Percentiles rank a stretch among this genome's conserved stretches.
These are phyloP conservation scores for Zaprionus capensis DNA, from an alignment of 1,140 invertebrate genomes.

Conservation along the genomic window DNA sequence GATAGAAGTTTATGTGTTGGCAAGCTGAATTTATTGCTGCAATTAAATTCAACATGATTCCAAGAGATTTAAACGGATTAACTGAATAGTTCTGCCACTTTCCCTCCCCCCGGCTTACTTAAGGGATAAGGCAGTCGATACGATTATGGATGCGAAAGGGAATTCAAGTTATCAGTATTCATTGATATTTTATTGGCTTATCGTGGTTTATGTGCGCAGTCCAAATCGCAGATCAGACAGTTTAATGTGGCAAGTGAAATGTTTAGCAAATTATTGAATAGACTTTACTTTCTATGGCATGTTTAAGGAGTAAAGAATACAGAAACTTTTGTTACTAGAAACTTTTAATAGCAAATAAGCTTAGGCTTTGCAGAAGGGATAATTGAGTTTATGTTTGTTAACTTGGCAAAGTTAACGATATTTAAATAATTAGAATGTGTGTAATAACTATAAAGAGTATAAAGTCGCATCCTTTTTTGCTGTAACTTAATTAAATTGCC, in stretches of 20 bases:
- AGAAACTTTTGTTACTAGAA: background rate
- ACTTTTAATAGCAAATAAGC: background rate
- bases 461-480: background rate
- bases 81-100: constrained; percentile 67
- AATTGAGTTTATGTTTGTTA: background rate
- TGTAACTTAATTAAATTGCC: constrained; percentile 6
- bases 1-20: constrained; percentile 72
- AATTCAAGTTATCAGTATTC: constrained; percentile 35
- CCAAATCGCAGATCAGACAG: constrained; percentile 29
- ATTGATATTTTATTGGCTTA: constrained; percentile 80
- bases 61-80: constrained; percentile 78
- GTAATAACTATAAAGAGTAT: background rate
- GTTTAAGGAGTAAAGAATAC: background rate
- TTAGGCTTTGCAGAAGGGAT: background rate
- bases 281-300: background rate
- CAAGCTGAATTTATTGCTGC: constrained; percentile 73
- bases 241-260: constrained; percentile 32
- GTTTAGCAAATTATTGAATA: constrained; percentile 28
- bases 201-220: constrained; percentile 50
- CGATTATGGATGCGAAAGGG: constrained; percentile 18
- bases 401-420: background rate
- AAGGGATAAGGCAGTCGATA: background rate
- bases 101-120: background rate
- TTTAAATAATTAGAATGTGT: too few relatives aligned
- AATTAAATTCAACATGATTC: constrained; percentile 81